A percentile compares a stretch with the other conserved stretches of the same genome.
Conservation (phyloP, 2,888 invertebrate genomes). For the Coelopa pilipes region DNA sequence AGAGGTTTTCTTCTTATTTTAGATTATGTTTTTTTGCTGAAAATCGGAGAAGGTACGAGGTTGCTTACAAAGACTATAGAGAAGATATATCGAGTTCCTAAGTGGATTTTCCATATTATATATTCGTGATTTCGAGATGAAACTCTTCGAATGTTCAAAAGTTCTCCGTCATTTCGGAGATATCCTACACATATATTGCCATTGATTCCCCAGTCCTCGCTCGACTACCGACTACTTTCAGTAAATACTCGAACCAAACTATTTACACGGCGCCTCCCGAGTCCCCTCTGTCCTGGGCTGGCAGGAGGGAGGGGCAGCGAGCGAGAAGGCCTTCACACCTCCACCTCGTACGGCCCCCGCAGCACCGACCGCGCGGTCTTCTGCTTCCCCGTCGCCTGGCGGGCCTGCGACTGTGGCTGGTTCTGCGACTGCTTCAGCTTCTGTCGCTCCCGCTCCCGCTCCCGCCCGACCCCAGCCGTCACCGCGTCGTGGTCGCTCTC, state of each 20-base stretch:
- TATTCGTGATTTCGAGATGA: too few species aligned
- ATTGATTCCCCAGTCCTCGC: too few species aligned
- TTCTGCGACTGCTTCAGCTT: conserved; percentile 40
- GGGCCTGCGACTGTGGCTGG: too few species aligned
- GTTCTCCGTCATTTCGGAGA: too few species aligned
- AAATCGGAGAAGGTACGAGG: background rate
- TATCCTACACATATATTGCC: too few species aligned
- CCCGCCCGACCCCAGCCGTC: conserved; percentile 2
- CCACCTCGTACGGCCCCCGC: conserved; percentile 25
- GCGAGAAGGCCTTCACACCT: background rate
- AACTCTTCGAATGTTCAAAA: too few species aligned
- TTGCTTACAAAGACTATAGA: background rate
- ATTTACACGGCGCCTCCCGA: conserved; percentile 14
- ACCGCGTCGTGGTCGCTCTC: conserved; percentile 49
- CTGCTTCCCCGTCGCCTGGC: conserved; percentile 33
- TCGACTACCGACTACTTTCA: background rate
- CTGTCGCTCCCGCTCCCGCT: background rate
- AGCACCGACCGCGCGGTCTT: conserved; percentile 39
- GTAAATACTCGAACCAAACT: conserved; percentile 8
- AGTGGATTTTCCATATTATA: too few species aligned
- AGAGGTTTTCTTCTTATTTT: background rate
- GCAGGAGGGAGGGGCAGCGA: too few species aligned
- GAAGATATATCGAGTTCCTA: too few species aligned
- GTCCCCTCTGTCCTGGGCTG: too few species aligned
- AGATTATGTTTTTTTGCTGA: background rate